Conservation (phyloP, 2,113 vertebrate species). For the Narcine bancroftii region DNA sequence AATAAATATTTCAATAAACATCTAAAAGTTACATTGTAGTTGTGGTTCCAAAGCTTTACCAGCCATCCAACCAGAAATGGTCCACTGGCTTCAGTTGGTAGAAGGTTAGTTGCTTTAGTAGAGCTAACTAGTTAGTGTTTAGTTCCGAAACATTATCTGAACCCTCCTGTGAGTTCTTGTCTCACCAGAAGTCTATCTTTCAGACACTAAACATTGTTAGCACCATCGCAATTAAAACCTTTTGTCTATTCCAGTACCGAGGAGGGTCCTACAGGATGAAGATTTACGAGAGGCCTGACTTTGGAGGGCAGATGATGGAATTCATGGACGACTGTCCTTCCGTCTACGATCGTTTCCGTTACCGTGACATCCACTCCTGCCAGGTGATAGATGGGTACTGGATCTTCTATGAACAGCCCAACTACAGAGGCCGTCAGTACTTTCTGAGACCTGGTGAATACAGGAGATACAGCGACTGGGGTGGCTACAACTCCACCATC, state of each 20-base stretch:
- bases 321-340: slow-evolving; percentile 57
- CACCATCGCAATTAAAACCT: neutral
- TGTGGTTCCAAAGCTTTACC: too few relatives aligned
- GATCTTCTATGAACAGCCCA: slow-evolving; percentile 55
- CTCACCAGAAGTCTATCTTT: neutral
- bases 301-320: slow-evolving; percentile 56
- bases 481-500: slow-evolving; percentile 56
- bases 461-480: slow-evolving; percentile 57
- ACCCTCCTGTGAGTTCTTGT: neutral
- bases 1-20: too few relatives aligned
- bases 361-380: slow-evolving; percentile 52
- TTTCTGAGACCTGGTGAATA: slow-evolving; percentile 58
- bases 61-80: too few relatives aligned
- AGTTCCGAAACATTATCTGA: neutral
- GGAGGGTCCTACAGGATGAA: slow-evolving; percentile 55
- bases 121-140: neutral
- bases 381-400: slow-evolving; percentile 55
- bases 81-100: too few relatives aligned
- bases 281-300: slow-evolving; percentile 63
- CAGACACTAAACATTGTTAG: neutral
- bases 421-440: slow-evolving; percentile 51
- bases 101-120: neutral
- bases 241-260: slow-evolving; percentile 48
- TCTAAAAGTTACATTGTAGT: too few relatives aligned
- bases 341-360: slow-evolving; percentile 50